Percentiles rank a stretch among this genome's conserved stretches.
Evolutionary conservation across 1,140 invertebrate species (phyloP).

Genomic region (Micrasema longulum): DNA sequence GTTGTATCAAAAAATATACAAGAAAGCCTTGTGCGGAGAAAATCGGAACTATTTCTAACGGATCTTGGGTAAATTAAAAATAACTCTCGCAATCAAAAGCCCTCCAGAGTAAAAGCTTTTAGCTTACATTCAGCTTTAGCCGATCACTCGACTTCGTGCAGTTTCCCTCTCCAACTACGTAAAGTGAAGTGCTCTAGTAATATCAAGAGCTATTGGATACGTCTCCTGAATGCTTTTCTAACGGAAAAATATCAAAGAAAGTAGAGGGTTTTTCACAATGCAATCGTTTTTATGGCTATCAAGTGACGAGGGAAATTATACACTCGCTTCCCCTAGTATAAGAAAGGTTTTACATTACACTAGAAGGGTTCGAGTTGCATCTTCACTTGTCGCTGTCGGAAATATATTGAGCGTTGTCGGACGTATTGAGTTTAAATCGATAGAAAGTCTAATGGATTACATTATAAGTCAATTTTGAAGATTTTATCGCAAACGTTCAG

Average conservation of each 20-base stretch:
- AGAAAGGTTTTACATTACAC: too few species aligned
- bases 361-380: too few species aligned
- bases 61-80: neutral
- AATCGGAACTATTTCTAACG: too few species aligned
- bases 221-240: neutral
- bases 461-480: slow-evolving; percentile 27
- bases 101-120: neutral
- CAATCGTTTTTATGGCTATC: neutral
- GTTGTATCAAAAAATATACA: too few species aligned
- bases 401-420: neutral
- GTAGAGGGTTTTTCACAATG: neutral
- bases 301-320: neutral
- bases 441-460: slow-evolving; percentile 1
- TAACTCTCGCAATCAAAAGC: slow-evolving; percentile 5
- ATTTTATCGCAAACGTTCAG: slow-evolving; percentile 7
- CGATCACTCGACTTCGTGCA: slow-evolving; percentile 2
- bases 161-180: slow-evolving; percentile 8
- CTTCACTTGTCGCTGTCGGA: neutral
- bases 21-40: too few species aligned
- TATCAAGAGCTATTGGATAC: slow-evolving; percentile 4
- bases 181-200: neutral
- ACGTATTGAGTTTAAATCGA: neutral
- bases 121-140: neutral
- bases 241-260: neutral
- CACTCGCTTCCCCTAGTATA: too few species aligned